Conservation (phyloP, 2,888 invertebrate species). For the Phortica magna region DNA sequence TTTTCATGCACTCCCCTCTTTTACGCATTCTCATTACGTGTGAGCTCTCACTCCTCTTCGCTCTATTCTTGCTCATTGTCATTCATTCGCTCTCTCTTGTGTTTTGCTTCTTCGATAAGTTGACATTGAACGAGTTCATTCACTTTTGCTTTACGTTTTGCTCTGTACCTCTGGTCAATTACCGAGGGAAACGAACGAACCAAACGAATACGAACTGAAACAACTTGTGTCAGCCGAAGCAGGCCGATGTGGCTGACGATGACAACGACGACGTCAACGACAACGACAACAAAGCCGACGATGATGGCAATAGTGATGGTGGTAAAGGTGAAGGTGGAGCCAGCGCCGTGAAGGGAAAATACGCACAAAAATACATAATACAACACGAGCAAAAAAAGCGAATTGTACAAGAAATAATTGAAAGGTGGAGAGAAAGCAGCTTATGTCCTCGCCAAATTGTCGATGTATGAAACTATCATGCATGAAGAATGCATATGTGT, state of each 20-base stretch:
- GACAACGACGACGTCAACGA: background rate
- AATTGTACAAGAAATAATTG: background rate
- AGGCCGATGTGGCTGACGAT: constrained; percentile 5
- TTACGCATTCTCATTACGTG: too few species aligned
- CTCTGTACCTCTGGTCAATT: constrained; percentile 52
- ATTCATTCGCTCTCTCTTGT: background rate
- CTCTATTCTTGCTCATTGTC: background rate
- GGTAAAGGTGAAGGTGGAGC: constrained; percentile 28
- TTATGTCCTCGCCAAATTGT: background rate
- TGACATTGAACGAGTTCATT: constrained; percentile 79
- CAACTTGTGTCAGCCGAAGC: background rate
- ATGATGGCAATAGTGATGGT: constrained; percentile 53
- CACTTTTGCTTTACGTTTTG: constrained; percentile 64
- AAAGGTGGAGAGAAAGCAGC: background rate
- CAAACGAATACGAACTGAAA: background rate
- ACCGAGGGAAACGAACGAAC: background rate
- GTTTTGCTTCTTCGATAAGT: constrained; percentile 21
- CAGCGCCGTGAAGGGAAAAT: constrained; percentile 12
- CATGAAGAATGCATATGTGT: too few species aligned
- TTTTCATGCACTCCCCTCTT: background rate
- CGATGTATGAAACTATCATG: too few species aligned
- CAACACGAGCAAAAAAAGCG: background rate
- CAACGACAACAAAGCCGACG: constrained; percentile 29
- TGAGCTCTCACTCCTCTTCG: background rate
- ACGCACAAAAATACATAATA: constrained; percentile 40